Evolutionary conservation across 2,888 invertebrate species (phyloP), one percentile per base, ranked within the genome.

Genomic region (Pecten maximus): DNA sequence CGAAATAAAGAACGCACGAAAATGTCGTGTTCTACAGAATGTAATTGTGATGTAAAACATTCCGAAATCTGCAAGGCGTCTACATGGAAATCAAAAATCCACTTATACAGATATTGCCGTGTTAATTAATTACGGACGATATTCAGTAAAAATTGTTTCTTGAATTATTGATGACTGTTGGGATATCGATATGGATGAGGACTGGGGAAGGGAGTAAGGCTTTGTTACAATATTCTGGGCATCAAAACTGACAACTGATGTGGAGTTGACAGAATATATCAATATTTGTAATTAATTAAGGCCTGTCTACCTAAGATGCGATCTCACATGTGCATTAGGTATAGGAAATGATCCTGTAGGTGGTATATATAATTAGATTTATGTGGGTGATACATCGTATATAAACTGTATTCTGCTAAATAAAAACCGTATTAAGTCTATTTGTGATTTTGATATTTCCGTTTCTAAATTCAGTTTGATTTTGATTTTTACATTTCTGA

Each of bases 251-350:
- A 74, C 74, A 74, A 35, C 35, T 35, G 74, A 74, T 28, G 74
- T 28, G 60, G n/a, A 28, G 60, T 28, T 74, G 60, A 74, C 74
- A 74, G 74, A 74, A 28, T 74, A 74, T 74, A 74, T 74, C 74
- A 74, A 74, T 74, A 74, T 74, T 74, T 74, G 74, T 74, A 74
- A 74, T 74, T 74, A 74, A 74, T 74, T 74, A 74, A 74, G 74
- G 28, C 28, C 74, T 15, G 54, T n/a, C 74, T 35, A 74, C 35
- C 6, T 74, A 16, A 35, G 8, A 28, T 15, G 6, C 19, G 35
- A 74, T 1, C 74, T 0, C 28, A 74, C 28, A 74, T 74, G 74
- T 74, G 12, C 74, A 74, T 28, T 23, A 28, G 35, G 35, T 74
- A 35, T 74, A 12, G 15, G 4, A 44, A 28, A n/a, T 16, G 74